Evolutionary conservation across 2,113 vertebrate genomes (phyloP).

Genomic region (Todiramphus chloris): DNA sequence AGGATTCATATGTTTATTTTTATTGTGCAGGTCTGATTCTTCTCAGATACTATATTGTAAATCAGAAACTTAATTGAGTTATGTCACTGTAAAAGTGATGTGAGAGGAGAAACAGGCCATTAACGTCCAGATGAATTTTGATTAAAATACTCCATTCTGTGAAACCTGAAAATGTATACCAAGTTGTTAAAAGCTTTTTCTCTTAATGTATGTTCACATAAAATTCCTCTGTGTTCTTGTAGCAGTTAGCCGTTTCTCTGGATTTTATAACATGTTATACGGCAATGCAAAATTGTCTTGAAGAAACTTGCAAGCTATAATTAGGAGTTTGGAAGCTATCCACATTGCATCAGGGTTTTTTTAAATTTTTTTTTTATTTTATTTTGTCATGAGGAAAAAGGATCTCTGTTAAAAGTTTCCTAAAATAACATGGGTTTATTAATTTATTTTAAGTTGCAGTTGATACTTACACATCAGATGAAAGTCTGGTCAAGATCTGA

Average conservation of each 20-base stretch:
- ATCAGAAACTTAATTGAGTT: constrained; percentile 4
- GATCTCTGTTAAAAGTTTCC: background rate
- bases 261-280: background rate
- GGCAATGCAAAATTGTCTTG: background rate
- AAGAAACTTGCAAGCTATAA: background rate
- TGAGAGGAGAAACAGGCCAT: background rate
- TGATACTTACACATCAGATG: background rate
- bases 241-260: background rate
- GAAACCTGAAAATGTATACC: background rate
- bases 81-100: background rate
- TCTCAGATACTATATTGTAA: background rate
- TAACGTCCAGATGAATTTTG: background rate
- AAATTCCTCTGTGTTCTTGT: background rate
- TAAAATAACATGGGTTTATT: background rate
- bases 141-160: background rate
- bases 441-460: background rate
- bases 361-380: background rate
- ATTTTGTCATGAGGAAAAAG: background rate
- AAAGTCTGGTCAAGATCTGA: background rate
- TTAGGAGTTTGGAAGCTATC: background rate
- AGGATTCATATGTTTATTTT: background rate
- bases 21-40: background rate
- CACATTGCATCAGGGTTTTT: background rate
- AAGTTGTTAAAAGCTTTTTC: background rate
- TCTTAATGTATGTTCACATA: background rate